Evolutionary conservation across 2,888 invertebrate genomes (phyloP).

Genomic region (Dendrolimus pini): DNA sequence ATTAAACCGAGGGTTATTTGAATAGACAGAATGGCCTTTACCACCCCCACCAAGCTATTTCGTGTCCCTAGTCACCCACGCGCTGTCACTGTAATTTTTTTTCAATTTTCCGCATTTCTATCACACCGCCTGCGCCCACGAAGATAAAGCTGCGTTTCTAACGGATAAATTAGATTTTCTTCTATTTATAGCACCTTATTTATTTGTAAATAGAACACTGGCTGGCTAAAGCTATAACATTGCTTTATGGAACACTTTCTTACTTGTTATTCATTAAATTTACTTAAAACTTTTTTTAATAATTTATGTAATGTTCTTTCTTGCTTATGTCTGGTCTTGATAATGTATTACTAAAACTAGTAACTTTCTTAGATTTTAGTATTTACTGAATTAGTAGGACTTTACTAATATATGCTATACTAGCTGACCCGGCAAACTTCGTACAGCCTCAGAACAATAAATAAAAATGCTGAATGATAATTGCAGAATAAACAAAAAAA

Average conservation of each 20-base stretch:
- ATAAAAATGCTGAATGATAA: too few species aligned
- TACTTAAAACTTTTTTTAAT: too few species aligned
- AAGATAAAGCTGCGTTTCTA: conserved; percentile 35
- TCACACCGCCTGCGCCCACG: conserved; percentile 46
- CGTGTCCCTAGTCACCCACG: conserved; percentile 17
- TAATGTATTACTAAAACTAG: too few species aligned
- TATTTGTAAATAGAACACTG: conserved; percentile 3
- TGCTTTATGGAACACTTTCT: conserved; percentile 7
- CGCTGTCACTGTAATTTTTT: conserved; percentile 28
- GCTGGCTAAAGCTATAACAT: conserved; percentile 5
- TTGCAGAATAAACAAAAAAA: too few species aligned
- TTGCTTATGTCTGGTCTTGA: too few species aligned
- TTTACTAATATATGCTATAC: too few species aligned
- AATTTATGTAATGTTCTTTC: too few species aligned
- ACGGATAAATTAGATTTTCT: conserved; percentile 33
- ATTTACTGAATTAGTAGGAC: too few species aligned
- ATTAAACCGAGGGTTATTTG: too few species aligned
- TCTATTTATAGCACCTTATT: conserved; percentile 28
- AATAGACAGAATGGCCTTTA: not conserved
- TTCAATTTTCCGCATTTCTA: conserved; percentile 54
- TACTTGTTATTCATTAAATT: not conserved
- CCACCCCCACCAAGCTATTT: not conserved
- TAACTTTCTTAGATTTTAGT: too few species aligned
- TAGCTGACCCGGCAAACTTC: too few species aligned
- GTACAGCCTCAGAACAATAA: too few species aligned